Percentiles rank a stretch among this genome's conserved stretches.
Evolutionary conservation across 1,140 invertebrate species (phyloP).

Genomic region (Sarcophaga peregrina): DNA sequence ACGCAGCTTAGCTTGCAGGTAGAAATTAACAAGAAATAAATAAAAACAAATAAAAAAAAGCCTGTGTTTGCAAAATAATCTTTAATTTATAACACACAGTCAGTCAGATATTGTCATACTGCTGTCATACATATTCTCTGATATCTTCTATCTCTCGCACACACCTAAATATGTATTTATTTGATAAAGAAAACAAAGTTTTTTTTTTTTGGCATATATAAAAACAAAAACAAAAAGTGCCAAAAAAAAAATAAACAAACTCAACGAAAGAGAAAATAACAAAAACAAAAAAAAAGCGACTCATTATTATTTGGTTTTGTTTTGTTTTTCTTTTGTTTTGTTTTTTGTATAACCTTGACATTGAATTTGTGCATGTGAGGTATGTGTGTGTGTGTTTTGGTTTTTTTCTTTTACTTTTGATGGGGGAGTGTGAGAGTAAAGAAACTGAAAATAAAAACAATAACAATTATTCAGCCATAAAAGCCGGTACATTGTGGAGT

Average conservation of each 20-base stretch:
- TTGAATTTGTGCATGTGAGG: slow-evolving; percentile 45
- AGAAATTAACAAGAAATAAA: too few species aligned
- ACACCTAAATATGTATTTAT: too few species aligned
- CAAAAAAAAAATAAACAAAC: slow-evolving; percentile 36
- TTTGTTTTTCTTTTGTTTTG: not conserved
- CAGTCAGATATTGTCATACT: too few species aligned
- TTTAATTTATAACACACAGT: too few species aligned
- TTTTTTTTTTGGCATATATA: too few species aligned
- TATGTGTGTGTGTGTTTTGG: slow-evolving; percentile 13
- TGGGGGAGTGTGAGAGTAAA: too few species aligned
- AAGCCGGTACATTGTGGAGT: slow-evolving; percentile 16
- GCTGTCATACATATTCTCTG: too few species aligned
- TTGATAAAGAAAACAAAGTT: not conserved
- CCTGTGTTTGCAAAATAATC: too few species aligned
- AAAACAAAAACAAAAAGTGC: slow-evolving; percentile 30
- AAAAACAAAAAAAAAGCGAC: slow-evolving; percentile 44
- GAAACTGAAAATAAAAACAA: not conserved
- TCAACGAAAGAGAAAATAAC: slow-evolving; percentile 40
- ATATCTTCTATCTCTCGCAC: too few species aligned
- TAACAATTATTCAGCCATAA: not conserved
- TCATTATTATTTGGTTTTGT: slow-evolving; percentile 17
- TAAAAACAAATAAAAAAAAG: too few species aligned
- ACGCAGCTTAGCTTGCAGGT: too few species aligned
- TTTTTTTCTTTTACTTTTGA: not conserved
- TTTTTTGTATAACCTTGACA: slow-evolving; percentile 46